A percentile compares a stretch with the other conserved stretches of the same genome.
phyloP scores from a whole-genome alignment of 2,113 vertebrate species.

The Naja naja region DNA sequence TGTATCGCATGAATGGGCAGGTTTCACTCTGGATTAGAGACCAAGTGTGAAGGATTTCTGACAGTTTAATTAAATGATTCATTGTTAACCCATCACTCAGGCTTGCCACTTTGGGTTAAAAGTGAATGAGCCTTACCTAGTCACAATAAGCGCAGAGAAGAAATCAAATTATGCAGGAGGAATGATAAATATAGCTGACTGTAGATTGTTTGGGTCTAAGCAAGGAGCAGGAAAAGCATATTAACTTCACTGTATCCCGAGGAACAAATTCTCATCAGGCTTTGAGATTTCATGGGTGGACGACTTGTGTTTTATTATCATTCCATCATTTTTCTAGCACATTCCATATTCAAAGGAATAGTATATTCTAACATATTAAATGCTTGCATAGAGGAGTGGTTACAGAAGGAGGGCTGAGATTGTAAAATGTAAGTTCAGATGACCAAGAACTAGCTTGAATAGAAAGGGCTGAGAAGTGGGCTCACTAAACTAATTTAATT shows the following conservation, averaged over 20 bases:
- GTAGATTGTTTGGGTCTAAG: constrained; percentile 32
- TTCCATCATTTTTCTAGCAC: background rate
- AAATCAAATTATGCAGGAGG: constrained; percentile 27
- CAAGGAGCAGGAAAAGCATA: constrained; percentile 29
- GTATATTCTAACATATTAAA: background rate
- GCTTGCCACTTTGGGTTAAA: constrained; percentile 32
- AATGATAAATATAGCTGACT: constrained; percentile 57
- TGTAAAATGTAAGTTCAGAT: background rate
- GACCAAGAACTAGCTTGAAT: background rate
- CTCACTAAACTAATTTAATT: background rate
- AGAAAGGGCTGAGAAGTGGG: background rate
- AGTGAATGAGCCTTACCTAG: constrained; percentile 36
- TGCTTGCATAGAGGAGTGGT: background rate
- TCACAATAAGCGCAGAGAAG: constrained; percentile 36
- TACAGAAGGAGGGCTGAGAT: background rate
- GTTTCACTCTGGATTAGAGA: constrained; percentile 55
- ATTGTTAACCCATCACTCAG: constrained; percentile 55
- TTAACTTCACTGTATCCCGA: constrained; percentile 15
- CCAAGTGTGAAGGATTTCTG: constrained; percentile 47
- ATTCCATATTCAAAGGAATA: background rate
- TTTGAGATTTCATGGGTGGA: background rate
- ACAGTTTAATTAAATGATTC: constrained; percentile 71
- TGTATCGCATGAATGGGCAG: constrained; percentile 46
- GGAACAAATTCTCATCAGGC: background rate
- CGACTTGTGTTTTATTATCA: background rate